A percentile compares a stretch with the other conserved stretches of the same genome.
These are phyloP conservation scores for Macroglossus sobrinus DNA, from an alignment of 2,113 vertebrate genomes.

Conservation along the genomic window DNA sequence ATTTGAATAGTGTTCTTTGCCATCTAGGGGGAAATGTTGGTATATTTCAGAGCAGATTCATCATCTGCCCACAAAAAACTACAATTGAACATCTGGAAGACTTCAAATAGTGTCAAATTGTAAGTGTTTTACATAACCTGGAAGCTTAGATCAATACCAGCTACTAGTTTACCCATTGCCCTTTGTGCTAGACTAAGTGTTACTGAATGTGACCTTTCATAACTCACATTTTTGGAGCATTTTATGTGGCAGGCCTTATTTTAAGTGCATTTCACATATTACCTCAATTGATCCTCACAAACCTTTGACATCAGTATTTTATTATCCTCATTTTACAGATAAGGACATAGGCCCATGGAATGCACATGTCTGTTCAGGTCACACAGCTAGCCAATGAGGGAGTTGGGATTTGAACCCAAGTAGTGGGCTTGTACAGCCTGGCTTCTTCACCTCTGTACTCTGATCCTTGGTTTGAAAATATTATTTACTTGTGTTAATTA, in stretches of 20 bases:
- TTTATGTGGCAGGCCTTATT: not conserved
- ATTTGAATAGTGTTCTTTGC: not conserved
- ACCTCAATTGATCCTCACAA: not conserved
- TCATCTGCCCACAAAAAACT: not conserved
- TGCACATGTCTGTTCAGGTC: not conserved
- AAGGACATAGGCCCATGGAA: not conserved
- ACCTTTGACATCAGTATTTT: not conserved
- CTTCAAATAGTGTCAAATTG: not conserved
- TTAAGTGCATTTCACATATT: not conserved
- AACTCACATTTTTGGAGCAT: not conserved
- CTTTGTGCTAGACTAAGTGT: not conserved
- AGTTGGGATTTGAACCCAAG: not conserved
- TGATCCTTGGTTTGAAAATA: not conserved
- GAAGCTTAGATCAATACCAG: not conserved
- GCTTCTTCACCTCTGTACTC: not conserved
- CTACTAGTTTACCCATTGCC: not conserved
- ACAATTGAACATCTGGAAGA: not conserved
- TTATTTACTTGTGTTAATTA: not conserved
- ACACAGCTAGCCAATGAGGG: not conserved
- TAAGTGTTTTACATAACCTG: not conserved
- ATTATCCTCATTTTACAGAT: not conserved
- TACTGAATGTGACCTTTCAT: not conserved
- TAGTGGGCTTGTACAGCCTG: rapidly evolving
- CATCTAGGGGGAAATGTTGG: not conserved
- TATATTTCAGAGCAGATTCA: not conserved